Evolutionary conservation across 2,888 invertebrate genomes (phyloP), one percentile per base, ranked within the genome.

Genomic region (Andrena marginata): DNA sequence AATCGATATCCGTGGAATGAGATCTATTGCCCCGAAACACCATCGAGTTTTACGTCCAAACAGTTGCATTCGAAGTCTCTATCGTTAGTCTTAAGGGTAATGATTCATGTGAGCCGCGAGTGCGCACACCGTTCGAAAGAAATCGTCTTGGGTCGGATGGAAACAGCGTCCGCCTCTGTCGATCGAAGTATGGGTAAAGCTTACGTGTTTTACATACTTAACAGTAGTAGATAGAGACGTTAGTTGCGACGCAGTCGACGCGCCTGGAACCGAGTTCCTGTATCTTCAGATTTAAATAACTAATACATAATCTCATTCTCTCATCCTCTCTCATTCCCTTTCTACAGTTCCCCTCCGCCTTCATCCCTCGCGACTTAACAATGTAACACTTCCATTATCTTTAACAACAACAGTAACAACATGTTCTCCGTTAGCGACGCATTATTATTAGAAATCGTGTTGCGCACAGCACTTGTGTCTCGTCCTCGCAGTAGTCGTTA

Each of bases 381-480:
- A 89, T 85, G 81, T 87, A 91, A 90, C 89, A 87, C 85, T 89
- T 90, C 86, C 82, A 85, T 92, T 92, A 92, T 89, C 90, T 90
- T 91, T 91, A 93, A 92, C 92, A 93, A 91, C 91, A 93, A 92
- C 92, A 93, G 75, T 91, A 92, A 92, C 92, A 92, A 92, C 89
- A 85, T 91, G 82, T 87, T 88, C 83, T 89, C 79, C 84, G 87
- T 90, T 84, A 91, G 91, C 88, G 91, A 91, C 83, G 82, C 72
- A 68, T 69, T 76, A 63, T 82, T 59, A 49, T 71, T 78, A 74
- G 64, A 42, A 72, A 64, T 69, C 33, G 35, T 20, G 29, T 42
- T 33, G 26, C 23, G 6, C 26, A 7, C 62, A 81, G 84, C 82
- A 82, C 82, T 82, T 71, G 71, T 48, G 48, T 75, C 74, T 84